Evolutionary conservation across 2,113 vertebrate genomes (phyloP).

Genomic region (Ceyx melanurus): DNA sequence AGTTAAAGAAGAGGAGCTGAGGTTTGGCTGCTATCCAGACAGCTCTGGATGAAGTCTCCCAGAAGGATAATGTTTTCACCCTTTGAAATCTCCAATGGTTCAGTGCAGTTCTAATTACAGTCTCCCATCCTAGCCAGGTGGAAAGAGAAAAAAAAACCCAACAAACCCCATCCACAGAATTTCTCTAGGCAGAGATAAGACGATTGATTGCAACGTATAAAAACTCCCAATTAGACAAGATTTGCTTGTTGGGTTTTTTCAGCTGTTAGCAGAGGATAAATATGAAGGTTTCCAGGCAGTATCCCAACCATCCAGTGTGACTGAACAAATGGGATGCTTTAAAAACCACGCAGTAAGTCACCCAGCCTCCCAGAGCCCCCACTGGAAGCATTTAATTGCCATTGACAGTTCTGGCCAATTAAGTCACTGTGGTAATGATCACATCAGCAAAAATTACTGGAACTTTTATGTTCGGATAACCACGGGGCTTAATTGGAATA

Average conservation of each 20-base stretch:
- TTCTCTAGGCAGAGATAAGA: neutral
- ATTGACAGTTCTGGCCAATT: conserved; percentile 48
- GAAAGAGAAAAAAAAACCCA: neutral
- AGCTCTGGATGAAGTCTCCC: neutral
- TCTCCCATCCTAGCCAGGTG: neutral
- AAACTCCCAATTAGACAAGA: neutral
- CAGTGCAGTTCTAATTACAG: conserved; percentile 32
- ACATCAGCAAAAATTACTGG: conserved; percentile 22
- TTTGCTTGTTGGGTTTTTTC: neutral
- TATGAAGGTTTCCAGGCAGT: neutral
- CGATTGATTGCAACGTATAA: conserved; percentile 2
- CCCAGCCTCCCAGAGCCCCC: neutral
- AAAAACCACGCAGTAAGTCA: neutral
- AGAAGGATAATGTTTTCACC: conserved; percentile 3
- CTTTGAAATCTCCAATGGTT: conserved; percentile 29
- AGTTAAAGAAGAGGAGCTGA: neutral
- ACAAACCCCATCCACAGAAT: neutral
- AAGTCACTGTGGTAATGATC: conserved; percentile 17
- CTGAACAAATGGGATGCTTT: conserved; percentile 21
- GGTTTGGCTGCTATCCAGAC: neutral
- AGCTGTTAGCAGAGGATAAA: neutral
- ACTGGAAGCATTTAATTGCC: conserved; percentile 10
- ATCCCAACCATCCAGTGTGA: neutral
- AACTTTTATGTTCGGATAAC: neutral
- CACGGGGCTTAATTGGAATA: neutral